Evolutionary conservation across 2,888 invertebrate species (phyloP).

Genomic region (Hirtodrosophila duncani): DNA sequence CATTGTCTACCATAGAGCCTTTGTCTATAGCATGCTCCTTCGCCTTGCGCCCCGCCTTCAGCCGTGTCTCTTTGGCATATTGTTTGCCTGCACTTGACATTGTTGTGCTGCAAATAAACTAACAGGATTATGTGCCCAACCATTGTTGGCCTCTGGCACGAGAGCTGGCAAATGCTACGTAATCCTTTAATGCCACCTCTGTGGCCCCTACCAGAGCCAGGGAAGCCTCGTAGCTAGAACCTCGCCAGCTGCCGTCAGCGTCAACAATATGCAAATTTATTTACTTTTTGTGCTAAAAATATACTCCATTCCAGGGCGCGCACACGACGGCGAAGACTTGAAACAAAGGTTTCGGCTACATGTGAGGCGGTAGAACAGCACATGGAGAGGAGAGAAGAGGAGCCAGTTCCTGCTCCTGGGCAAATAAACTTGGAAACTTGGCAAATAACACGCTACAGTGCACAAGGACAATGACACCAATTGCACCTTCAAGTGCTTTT

Average conservation of each 20-base stretch:
- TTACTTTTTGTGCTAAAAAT: slow-evolving; percentile 59
- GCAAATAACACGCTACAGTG: slow-evolving; percentile 51
- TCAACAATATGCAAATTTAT: slow-evolving; percentile 62
- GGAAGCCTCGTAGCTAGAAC: slow-evolving; percentile 1
- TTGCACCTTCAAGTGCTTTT: slow-evolving; percentile 24
- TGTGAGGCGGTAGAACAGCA: too few relatives aligned
- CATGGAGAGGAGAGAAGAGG: slow-evolving; percentile 2
- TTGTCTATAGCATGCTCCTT: slow-evolving; percentile 17
- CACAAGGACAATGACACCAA: slow-evolving; percentile 65
- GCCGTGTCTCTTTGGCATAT: slow-evolving; percentile 29
- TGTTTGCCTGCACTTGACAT: slow-evolving; percentile 58
- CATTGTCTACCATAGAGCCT: slow-evolving; percentile 44
- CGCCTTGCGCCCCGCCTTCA: slow-evolving; percentile 14
- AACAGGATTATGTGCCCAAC: slow-evolving; percentile 62
- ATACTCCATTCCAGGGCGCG: slow-evolving; percentile 29
- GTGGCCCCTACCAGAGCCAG: too few relatives aligned
- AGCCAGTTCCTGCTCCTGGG: slow-evolving; percentile 7
- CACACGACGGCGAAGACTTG: slow-evolving; percentile 10
- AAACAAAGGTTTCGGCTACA: slow-evolving; percentile 47
- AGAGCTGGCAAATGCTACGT: slow-evolving; percentile 30
- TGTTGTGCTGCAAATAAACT: slow-evolving; percentile 51
- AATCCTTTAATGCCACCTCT: slow-evolving; percentile 58
- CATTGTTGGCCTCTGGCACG: slow-evolving; percentile 43
- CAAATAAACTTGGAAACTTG: slow-evolving; percentile 23
- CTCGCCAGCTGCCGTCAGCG: slow-evolving; percentile 19